Base-by-base conservation (phyloP, 2,888 invertebrate genomes). In the Pilophorus perplexus region DNA sequence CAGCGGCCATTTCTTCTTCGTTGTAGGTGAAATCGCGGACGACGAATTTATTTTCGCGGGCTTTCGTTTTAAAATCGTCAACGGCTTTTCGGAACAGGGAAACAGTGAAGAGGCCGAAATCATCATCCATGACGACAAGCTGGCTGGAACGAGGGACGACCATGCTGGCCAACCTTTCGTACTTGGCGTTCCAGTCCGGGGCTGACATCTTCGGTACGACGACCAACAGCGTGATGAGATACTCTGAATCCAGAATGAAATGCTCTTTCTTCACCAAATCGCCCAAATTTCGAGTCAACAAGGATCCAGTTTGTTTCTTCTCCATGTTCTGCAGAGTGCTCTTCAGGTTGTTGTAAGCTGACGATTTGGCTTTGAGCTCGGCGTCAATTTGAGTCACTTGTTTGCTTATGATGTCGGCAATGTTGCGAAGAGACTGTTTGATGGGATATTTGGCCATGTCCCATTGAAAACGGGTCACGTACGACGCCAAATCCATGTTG, bases 361-460 rank as follows among this genome's bases (percentile, higher is more conserved):
- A 81, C 10, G 98, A 91, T 77, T 98, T 99, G 70, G 91, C 88
- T 81, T 99, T 99, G 75, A 99, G 80, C 79, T 99, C 99, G 46
- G 90, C 87, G 79, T 99, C 99, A 76, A 99, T 98, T 80, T 99
- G 98, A 2, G 95, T 93, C 74, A 97, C 90, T 86, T 98, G 90
- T 83, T 99, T 99, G 79, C 93, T 93, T 77, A 99, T 97, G 74
- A 97, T 97, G 78, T 98, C 98, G 71, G 95, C 91, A 75, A 99
- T 94, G 77, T 94, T 94, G 75, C 94, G 88, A 75, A 99, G 82
- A 37, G 97, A 94, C 80, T 99, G 98, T 82, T 98, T 98, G 77
- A 96, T 92, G 64, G 99, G 99, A 80, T 98, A 99, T 79, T 99
- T 99, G 74, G 99, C 99, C 85, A 96, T 91, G 80, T 99, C 99